Evolutionary conservation across 2,888 invertebrate genomes (phyloP).

Genomic region (Ecdyonurus torrentis): DNA sequence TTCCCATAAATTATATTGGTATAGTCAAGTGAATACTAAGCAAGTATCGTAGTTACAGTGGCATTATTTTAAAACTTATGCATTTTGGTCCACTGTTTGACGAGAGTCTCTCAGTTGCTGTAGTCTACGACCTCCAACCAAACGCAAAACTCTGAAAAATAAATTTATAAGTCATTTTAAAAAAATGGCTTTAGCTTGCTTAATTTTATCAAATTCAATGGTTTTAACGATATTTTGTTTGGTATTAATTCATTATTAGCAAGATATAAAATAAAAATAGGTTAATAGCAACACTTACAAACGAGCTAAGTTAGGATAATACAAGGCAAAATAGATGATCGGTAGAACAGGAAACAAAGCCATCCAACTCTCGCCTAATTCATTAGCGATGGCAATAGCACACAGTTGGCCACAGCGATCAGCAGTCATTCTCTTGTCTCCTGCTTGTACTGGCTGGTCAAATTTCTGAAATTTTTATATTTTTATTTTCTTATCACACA

Average conservation of each 20-base stretch:
- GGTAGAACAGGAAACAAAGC: slow-evolving; percentile 42
- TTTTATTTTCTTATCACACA: no score
- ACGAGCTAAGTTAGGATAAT: slow-evolving; percentile 33
- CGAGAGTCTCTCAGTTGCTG: slow-evolving; percentile 29
- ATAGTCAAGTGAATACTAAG: no score
- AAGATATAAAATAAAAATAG: not conserved
- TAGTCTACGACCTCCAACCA: slow-evolving; percentile 25
- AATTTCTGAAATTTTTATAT: slow-evolving; percentile 23
- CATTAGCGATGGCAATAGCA: slow-evolving; percentile 32
- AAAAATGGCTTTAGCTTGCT: no score
- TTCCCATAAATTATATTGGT: no score
- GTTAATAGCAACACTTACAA: slow-evolving; percentile 24
- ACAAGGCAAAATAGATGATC: slow-evolving; percentile 38
- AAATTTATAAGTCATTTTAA: no score
- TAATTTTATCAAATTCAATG: no score
- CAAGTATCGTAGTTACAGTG: no score
- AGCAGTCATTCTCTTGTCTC: slow-evolving; percentile 27
- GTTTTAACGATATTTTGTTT: no score
- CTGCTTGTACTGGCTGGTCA: slow-evolving; percentile 18
- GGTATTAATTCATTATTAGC: not conserved
- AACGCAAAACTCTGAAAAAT: slow-evolving; percentile 24
- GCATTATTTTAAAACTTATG: no score
- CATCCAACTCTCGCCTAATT: slow-evolving; percentile 50
- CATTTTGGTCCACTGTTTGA: slow-evolving; percentile 17
- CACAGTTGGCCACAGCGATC: slow-evolving; percentile 32